Percentiles rank a stretch among this genome's conserved stretches.
Conservation (phyloP, 2,888 invertebrate genomes). For the Sinohyriopsis cumingii region DNA sequence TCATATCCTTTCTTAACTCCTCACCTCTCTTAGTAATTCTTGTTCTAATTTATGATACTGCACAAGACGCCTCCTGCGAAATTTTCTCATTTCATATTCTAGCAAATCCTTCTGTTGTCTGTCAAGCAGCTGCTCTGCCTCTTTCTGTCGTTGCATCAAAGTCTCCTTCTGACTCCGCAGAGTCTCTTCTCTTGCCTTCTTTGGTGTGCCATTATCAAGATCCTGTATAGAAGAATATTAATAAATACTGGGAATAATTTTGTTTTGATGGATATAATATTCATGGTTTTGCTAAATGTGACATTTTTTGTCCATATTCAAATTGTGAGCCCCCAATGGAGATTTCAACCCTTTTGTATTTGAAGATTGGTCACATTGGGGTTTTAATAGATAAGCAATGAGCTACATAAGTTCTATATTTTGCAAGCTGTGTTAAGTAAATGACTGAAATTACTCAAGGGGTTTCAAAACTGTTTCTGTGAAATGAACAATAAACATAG, state of each 20-base stretch:
- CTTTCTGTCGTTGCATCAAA: slow-evolving; percentile 91
- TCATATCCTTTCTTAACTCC: slow-evolving; percentile 28
- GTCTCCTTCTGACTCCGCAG: slow-evolving; percentile 82
- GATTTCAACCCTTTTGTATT: no score
- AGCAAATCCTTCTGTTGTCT: slow-evolving; percentile 92
- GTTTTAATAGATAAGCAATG: no score
- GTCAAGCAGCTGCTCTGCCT: slow-evolving; percentile 88
- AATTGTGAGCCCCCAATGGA: no score
- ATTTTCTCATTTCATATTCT: slow-evolving; percentile 93
- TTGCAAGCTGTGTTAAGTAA: no score
- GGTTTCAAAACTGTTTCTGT: no score
- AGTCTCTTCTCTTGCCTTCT: slow-evolving; percentile 66
- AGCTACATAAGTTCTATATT: no score
- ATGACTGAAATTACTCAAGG: no score
- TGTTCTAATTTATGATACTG: slow-evolving; percentile 90
- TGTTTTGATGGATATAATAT: no score
- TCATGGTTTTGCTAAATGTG: no score
- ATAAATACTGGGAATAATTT: neutral
- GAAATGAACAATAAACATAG: no score
- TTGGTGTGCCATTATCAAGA: slow-evolving; percentile 60
- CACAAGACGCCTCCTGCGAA: slow-evolving; percentile 90
- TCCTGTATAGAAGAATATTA: slow-evolving; percentile 35
- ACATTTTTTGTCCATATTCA: no score
- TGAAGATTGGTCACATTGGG: no score
- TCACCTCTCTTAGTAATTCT: slow-evolving; percentile 89